Conservation (phyloP, 53 echinoderm and acorn worm genomes). For the Luidia sarsii region DNA sequence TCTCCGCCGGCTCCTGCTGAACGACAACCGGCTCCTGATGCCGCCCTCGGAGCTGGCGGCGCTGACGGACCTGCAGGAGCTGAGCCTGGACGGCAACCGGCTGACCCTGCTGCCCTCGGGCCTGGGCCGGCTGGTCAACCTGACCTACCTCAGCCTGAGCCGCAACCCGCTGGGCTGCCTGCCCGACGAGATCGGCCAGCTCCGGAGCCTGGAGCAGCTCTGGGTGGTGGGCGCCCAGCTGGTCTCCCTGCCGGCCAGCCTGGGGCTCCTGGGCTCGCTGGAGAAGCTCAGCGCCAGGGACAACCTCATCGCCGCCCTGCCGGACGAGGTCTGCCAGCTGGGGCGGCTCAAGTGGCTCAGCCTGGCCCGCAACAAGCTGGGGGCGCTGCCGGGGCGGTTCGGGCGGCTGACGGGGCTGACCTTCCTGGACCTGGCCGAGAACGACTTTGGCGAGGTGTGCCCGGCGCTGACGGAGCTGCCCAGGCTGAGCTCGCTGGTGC, state of each 20-base stretch:
- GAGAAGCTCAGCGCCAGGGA: conserved; percentile 81
- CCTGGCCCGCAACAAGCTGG: conserved; percentile 71
- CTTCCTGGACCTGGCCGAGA: conserved; percentile 87
- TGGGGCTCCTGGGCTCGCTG: conserved; percentile 74
- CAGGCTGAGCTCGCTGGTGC: conserved; percentile 66
- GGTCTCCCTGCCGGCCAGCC: conserved; percentile 67
- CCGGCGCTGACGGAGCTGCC: conserved; percentile 60
- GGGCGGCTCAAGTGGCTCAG: conserved; percentile 72
- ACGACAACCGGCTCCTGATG: conserved; percentile 91
- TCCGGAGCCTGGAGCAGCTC: conserved; percentile 75
- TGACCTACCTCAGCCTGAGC: conserved; percentile 88
- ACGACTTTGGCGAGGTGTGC: conserved; percentile 62
- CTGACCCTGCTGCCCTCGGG: conserved; percentile 90
- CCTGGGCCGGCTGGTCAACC: conserved; percentile 71
- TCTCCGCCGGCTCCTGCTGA: conserved; percentile 77
- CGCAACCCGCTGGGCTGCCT: conserved; percentile 86
- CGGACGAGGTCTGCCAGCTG: conserved; percentile 73
- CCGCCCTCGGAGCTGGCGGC: conserved; percentile 85
- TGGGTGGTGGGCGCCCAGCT: conserved; percentile 83
- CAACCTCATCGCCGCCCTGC: conserved; percentile 75
- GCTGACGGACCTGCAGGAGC: conserved; percentile 71
- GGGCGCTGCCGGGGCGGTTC: conserved; percentile 61
- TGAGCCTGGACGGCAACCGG: conserved; percentile 87
- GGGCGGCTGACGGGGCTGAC: conserved; percentile 66
- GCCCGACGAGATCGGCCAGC: conserved; percentile 89